Evolutionary conservation across 2,797 vertebrate genomes (phyloP).

Genomic region (Alfaro cultratus): DNA sequence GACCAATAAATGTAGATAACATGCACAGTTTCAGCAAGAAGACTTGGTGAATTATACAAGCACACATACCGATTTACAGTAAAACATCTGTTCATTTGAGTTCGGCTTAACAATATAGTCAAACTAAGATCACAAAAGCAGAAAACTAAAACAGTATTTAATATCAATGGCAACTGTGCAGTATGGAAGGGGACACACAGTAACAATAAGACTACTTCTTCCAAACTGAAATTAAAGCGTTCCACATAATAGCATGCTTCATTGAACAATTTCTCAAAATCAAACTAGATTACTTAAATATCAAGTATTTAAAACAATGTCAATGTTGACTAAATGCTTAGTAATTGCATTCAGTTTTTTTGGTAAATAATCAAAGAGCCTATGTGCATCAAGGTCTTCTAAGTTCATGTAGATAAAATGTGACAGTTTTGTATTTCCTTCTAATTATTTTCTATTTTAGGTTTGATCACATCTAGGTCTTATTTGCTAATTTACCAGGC

Average conservation of each 20-base stretch:
- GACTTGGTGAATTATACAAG: not conserved
- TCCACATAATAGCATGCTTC: not conserved
- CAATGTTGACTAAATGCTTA: not conserved
- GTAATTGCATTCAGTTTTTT: not conserved
- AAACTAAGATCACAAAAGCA: not conserved
- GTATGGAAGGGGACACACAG: not conserved
- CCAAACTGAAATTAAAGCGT: not conserved
- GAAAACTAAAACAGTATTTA: not conserved
- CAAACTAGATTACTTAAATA: not conserved
- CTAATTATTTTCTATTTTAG: not conserved
- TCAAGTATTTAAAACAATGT: not conserved
- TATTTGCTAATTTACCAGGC: not conserved
- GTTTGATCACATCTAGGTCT: not conserved
- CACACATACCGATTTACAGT: not conserved
- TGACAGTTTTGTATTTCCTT: not conserved
- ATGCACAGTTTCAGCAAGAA: not conserved
- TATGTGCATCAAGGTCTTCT: not conserved
- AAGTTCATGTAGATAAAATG: not conserved
- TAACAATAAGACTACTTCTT: not conserved
- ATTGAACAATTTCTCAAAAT: not conserved
- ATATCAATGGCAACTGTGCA: not conserved
- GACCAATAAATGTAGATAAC: not conserved
- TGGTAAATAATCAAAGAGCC: not conserved
- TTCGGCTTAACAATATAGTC: not conserved
- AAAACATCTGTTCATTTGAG: not conserved